Evolutionary conservation across 2,888 invertebrate genomes (phyloP), one percentile per base, ranked within the genome.

Genomic region (Octonoba sinensis): DNA sequence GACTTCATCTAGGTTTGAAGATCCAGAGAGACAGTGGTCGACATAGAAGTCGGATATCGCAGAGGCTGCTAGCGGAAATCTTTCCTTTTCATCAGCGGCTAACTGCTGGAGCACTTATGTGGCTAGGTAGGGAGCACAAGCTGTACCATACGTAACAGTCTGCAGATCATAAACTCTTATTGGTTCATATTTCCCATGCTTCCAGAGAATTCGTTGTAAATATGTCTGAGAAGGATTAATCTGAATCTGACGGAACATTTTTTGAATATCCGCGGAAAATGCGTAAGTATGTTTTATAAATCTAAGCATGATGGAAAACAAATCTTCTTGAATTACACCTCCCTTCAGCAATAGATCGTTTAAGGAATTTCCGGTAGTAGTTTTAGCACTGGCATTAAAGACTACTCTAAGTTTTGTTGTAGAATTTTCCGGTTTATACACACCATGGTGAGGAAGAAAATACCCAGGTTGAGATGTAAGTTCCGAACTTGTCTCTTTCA

Each of bases 281-380:
- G n/a, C 57, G 13, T 20, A 20, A 3, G 15, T 20, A 57, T 57
- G 20, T 20, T 57, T 57, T 57, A 4, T 4, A 20, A 57, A 57
- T 20, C 57, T 20, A n/a, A 57, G 1, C 20, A 57, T 4, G 3
- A 57, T 57, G 3, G 57, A 57, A 20, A 57, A 57, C 2, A 57
- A 11, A 57, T 20, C 57, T 20, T 57, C 57, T 20, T 57, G 22
- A 20, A 57, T 57, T n/a, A 84, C 64, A 22, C 75, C 62, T 54
- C 83, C 79, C 69, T 62, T 79, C 46, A 69, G 72, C 27, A 36
- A 49, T 57, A 24, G 15, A 64, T n/a, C 24, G n/a, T 62, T 36
- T 46, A 60, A 54, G 27, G 60, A 70, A 51, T 11, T 2, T 51
- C 51, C 51, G 18, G 2, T 51, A 4, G 51, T 51, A 2, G 51